Evolutionary conservation across 1,140 invertebrate species (phyloP), one percentile per base, ranked within the genome.

Genomic region (Drosophila equinoxialis): DNA sequence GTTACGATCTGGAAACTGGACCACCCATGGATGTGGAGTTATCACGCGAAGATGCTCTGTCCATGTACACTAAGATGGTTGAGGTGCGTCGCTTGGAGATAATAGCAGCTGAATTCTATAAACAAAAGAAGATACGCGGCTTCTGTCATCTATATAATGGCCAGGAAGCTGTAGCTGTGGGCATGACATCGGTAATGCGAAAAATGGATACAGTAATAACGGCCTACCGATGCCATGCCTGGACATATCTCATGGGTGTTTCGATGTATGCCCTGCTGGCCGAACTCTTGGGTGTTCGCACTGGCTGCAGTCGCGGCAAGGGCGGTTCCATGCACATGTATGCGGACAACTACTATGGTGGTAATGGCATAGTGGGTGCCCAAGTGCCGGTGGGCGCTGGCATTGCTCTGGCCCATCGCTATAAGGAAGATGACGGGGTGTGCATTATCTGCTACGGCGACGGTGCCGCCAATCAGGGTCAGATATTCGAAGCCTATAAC

Each of bases 281-380:
- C 13, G 99, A 99, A 93, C 92, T 99, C 14, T 97, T 97, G 5
- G 98, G 94, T 20, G 93, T 96, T 0, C 81, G 95, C 3, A 92
- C 93, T 54, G 96, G 97, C 80, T 91, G 96, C 23, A 95, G 94
- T 55, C 94, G 95, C 59, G 96, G 96, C 30, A 97, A 96, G 87
- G 96, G 96, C 23, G 94, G 94, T 33, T 94, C 94, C 6, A 94
- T 94, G 94, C 94, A 95, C 74, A 94, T 94, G 90, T 94, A 94
- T 77, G 68, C 79, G 20, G 92, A 93, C 17, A 95, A 95, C 69
- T 97, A 96, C 80, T 96, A 94, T 85, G 96, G 96, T 64, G 99
- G 99, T 51, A 99, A 99, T 93, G 99, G 99, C 26, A 99, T 99
- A 90, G 99, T 99, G 23, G 99, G 99, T 54, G 98, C 98, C 58